Base-by-base conservation (phyloP, 2,113 vertebrate genomes). In the Onychorhynchus coronatus region DNA sequence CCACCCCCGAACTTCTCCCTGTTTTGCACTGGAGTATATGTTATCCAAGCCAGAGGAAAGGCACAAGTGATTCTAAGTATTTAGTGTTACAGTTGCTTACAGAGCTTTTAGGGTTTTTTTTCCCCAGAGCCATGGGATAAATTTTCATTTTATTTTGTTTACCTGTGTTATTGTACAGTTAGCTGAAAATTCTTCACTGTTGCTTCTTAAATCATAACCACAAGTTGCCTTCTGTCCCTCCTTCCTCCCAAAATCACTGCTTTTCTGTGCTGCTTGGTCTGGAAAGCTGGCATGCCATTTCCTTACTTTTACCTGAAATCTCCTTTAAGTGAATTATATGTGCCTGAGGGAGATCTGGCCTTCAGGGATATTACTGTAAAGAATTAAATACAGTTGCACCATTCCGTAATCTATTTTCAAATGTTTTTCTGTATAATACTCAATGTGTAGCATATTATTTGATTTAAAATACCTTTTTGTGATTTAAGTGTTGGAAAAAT, bases 1-100 rank as follows among this genome's bases (percentile, higher is more conserved):
- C 0, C 19, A n/a, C 4, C 7, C 9, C 9, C 17, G 55, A 1
- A 37, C 10, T 5, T 50, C 27, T 77, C 13, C 49, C 11, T 79
- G 8, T 76, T 86, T 76, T 42, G 21, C 30, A 33, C 30, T 47
- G 67, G 15, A 31, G 74, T 75, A 6, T 3, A 1, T 37, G 5
- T 42, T 31, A 25, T 80, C 16, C 33, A 47, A 63, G 17, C 19
- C 16, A 46, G 35, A 59, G 41, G 23, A 46, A 62, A 53, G 47
- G 28, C 28, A 11, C 70, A 21, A 92, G 22, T 49, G 37, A 49
- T 66, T 79, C 18, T 16, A 47, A 70, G 7, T 41, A 39, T 76
- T 76, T 65, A 61, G 6, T 37, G 3, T 55, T 80, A 28, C 12
- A 6, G 41, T 73, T 84, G 14, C 13, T 61, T n/a, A 58, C 19